phyloP scores from a whole-genome alignment of 2,888 invertebrate genomes.

The Melieria crassipennis region DNA sequence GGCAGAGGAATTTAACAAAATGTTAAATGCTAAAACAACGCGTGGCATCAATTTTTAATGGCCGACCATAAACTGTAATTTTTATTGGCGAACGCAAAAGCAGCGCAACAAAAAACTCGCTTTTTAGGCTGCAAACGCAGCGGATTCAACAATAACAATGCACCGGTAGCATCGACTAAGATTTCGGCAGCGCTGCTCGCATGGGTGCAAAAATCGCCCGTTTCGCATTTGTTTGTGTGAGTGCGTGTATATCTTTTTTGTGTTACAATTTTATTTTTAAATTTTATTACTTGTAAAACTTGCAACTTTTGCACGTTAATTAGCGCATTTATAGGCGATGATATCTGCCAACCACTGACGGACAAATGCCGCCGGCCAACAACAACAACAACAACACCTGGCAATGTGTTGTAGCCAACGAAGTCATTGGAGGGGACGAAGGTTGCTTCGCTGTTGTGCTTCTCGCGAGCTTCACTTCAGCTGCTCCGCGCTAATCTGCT shows the following conservation, averaged over 20 bases:
- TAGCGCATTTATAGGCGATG: conserved; percentile 47
- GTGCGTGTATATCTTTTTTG: not conserved
- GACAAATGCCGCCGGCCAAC: not conserved
- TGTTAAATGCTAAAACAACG: not conserved
- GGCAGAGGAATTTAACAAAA: not conserved
- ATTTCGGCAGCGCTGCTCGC: not conserved
- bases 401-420: too few relatives aligned
- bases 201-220: not conserved
- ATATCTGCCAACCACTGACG: conserved; percentile 41
- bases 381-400: not conserved
- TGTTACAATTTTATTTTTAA: not conserved
- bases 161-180: conserved; percentile 11
- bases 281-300: not conserved
- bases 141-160: conserved; percentile 11
- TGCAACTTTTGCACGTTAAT: conserved; percentile 46
- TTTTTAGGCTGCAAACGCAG: too few relatives aligned
- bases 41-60: conserved; percentile 37
- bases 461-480: too few relatives aligned
- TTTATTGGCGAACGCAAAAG: conserved; percentile 38
- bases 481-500: too few relatives aligned
- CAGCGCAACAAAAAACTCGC: conserved; percentile 8
- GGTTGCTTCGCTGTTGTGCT: too few relatives aligned
- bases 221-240: not conserved
- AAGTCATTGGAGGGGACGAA: too few relatives aligned
- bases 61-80: conserved; percentile 41